Percentiles rank a stretch among this genome's conserved stretches.
phyloP scores from a whole-genome alignment of 2,113 vertebrate genomes.

The Emberiza fucata region DNA sequence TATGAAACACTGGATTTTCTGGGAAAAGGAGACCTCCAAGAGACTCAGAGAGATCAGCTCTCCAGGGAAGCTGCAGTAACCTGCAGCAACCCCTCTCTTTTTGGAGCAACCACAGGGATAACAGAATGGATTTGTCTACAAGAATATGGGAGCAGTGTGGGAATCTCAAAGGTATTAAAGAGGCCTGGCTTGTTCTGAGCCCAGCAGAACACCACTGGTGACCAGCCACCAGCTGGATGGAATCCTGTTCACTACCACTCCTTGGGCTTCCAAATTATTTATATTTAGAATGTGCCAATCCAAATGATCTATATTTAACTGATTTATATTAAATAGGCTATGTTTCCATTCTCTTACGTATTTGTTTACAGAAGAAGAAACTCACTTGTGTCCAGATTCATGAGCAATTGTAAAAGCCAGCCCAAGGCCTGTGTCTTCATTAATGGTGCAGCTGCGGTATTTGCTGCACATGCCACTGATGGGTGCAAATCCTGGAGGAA shows the following conservation, averaged over 20 bases:
- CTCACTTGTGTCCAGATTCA: constrained; percentile 98
- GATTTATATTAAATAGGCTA: neutral
- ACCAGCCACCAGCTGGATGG: neutral
- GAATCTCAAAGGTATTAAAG: neutral
- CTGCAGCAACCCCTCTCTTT: neutral
- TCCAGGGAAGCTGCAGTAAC: neutral
- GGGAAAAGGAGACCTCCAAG: neutral
- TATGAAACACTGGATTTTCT: neutral
- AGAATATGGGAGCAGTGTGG: neutral
- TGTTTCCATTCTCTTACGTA: neutral
- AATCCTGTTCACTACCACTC: neutral
- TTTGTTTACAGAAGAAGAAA: neutral
- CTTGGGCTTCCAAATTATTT: neutral
- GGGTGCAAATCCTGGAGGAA: constrained; percentile 88
- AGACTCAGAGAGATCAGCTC: neutral
- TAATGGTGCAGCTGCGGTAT: constrained; percentile 97
- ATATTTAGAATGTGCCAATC: neutral
- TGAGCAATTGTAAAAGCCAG: constrained; percentile 97
- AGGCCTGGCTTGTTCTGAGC: neutral
- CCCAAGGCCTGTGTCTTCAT: constrained; percentile 95
- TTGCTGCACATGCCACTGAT: constrained; percentile 99
- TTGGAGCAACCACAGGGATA: neutral
- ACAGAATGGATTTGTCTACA: neutral
- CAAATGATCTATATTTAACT: neutral
- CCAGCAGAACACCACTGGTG: neutral